Base-by-base conservation (phyloP, 2,797 vertebrate genomes). In the Micromesistius poutassou region DNA sequence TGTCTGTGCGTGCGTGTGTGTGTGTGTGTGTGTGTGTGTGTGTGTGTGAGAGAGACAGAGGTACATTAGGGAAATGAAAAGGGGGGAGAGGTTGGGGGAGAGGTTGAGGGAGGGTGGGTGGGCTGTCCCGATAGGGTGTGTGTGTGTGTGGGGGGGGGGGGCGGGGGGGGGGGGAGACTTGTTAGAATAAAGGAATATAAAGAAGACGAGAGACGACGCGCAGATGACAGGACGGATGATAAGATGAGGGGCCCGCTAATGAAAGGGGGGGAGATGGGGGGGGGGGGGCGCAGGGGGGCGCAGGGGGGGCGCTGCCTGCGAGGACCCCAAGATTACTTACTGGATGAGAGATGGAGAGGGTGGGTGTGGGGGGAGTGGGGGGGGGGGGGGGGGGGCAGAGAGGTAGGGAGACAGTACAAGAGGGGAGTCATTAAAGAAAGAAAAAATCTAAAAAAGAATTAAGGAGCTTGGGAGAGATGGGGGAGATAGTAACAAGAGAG, bases 41-140 rank as follows among this genome's bases (percentile, higher is more conserved):
- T 68, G 77, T 78, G 62, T 77, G 79, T 82, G 79, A 66, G 70
- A 80, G 77, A 14, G 50, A 38, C 33, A 25, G 73, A 71, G 83
- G 85, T 91, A 89, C 94, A 95, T 95, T 95, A 95, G 92, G 90
- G 91, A 94, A 94, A 95, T 95, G 94, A 95, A 94, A 91, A 91
- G 89, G 89, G 88, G 91, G 31, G n/a, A 85, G 80, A 89, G 89
- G 89, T 83, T 84, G 76, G n/a, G n/a, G 86, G 50, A 55, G 50
- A 55, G 50, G 50, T 19, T n/a, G 42, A 50, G 42, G 42, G 42
- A 50, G 42, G 42, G 42, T 50, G 42, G 50, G 50, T 55, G 50
- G 50, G 19, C 19, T 55, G 50, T 55, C 3, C 22, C 92, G 91
- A 93, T 93, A 7, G 22, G n/a, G 89, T 50, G 42, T 50, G 50